Base-by-base conservation (phyloP, 2,797 vertebrate species). In the Apogon hyalosoma region DNA sequence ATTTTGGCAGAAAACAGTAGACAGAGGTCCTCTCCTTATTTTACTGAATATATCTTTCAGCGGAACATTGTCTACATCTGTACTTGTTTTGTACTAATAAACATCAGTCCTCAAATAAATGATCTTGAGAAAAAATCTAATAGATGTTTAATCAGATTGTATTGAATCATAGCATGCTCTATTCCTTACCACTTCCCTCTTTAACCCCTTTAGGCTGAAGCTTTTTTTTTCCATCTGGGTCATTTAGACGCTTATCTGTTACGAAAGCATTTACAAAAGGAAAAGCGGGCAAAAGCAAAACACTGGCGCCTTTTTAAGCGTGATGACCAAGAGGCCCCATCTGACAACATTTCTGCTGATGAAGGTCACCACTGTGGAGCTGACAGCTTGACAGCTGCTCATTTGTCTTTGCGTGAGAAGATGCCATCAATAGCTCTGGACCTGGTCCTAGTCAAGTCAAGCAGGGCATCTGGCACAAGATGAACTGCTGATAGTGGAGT, bases 361-460 rank as follows among this genome's bases (percentile, higher is more conserved):
- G 73, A 74, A 83, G 67, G 82, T 85, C 71, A 61, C 16, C 3
- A 38, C 54, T 49, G 51, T 64, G 53, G 57, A 79, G 71, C 63
- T 86, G 84, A 90, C 79, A 84, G 72, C 69, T 84, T 90, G 85
- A 89, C 83, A 87, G 88, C 82, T 85, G 86, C 73, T 92, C 81
- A 69, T 92, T 92, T 90, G 88, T 87, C 80, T 85, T 87, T 85
- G 90, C 79, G 88, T 93, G 91, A 90, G 91, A 91, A 89, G 85
- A 86, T 91, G 75, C 64, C 77, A 52, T 78, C 77, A 83, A 51
- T 79, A 54, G 50, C 80, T 66, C 83, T 79, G 78, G 79, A 85
- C 57, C 69, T 79, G 79, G 72, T 85, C 62, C 69, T 69, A 14
- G 45, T 76, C 59, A 63, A 86, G 80, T 80, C 56, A 78, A 73